These are phyloP conservation scores for Paralichthys olivaceus DNA, from an alignment of 2,113 vertebrate species.

Conservation along the genomic window DNA sequence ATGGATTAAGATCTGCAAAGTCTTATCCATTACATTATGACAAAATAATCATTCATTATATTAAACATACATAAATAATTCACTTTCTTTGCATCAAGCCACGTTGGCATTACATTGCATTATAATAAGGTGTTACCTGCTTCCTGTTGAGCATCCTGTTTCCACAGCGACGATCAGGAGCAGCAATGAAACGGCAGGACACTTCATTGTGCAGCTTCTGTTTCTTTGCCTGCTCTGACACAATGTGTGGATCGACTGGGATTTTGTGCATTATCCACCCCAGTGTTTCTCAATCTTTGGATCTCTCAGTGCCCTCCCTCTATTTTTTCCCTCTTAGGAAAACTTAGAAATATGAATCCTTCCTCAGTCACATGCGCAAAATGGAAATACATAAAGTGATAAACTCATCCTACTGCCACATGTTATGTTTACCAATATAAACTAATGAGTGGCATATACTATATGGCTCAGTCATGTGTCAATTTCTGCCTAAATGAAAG, in stretches of 20 bases:
- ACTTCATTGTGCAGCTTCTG: conserved; percentile 54
- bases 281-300: conserved; percentile 58
- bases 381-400: not conserved
- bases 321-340: not conserved
- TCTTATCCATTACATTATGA: not conserved
- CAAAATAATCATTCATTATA: not conserved
- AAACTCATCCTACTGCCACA: conserved; percentile 2
- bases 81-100: not conserved
- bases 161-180: conserved; percentile 40
- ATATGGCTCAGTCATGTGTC: not conserved
- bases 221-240: conserved; percentile 31
- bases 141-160: not conserved
- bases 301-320: conserved; percentile 25
- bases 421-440: not conserved
- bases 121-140: conserved; percentile 43
- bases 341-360: not conserved
- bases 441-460: not conserved
- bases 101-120: not conserved
- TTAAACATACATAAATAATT: not conserved
- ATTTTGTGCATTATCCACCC: conserved; percentile 36
- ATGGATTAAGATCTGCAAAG: not conserved
- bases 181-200: conserved; percentile 21
- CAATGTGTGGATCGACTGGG: not conserved
- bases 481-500: not conserved
- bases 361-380: not conserved